phyloP scores from a whole-genome alignment of 2,888 invertebrate species.

The Sceliomorpha sp. region DNA sequence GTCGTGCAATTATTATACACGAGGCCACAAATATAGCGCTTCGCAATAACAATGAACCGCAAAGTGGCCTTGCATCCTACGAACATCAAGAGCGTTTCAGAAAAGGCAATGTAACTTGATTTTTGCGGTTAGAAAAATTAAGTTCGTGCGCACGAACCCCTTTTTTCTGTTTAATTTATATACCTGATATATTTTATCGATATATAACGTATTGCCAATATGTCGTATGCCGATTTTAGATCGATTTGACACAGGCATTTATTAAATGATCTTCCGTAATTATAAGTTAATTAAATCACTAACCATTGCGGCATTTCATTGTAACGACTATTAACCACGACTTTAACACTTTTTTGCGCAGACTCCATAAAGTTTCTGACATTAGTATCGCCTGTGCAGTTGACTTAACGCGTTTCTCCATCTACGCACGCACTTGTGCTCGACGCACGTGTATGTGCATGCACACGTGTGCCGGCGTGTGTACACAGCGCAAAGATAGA shows the following conservation, averaged over 20 bases:
- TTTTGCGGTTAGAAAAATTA: constrained; percentile 16
- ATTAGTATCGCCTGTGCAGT: constrained; percentile 14
- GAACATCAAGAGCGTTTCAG: constrained; percentile 20
- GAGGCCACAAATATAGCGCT: constrained; percentile 38
- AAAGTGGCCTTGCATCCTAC: constrained; percentile 33
- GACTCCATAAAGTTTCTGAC: constrained; percentile 11
- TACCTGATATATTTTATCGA: not conserved
- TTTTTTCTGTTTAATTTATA: not conserved
- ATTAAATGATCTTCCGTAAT: too few relatives aligned
- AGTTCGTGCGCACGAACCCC: not conserved
- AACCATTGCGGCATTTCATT: too few relatives aligned
- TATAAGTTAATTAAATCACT: too few relatives aligned
- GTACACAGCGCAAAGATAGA: constrained; percentile 19
- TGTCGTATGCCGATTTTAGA: too few relatives aligned
- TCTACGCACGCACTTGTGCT: constrained; percentile 15
- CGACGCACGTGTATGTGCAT: not conserved
- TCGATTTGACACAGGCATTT: too few relatives aligned
- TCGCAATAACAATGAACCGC: constrained; percentile 42
- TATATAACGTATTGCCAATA: not conserved
- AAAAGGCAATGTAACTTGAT: constrained; percentile 14
- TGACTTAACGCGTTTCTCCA: constrained; percentile 19
- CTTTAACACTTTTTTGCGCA: not conserved
- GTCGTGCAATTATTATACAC: constrained; percentile 37
- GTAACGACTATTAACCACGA: not conserved
- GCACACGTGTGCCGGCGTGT: constrained; percentile 7